A percentile compares a stretch with the other conserved stretches of the same genome.
phyloP scores from a whole-genome alignment of 2,888 invertebrate species.

The Nemurella pictetii region DNA sequence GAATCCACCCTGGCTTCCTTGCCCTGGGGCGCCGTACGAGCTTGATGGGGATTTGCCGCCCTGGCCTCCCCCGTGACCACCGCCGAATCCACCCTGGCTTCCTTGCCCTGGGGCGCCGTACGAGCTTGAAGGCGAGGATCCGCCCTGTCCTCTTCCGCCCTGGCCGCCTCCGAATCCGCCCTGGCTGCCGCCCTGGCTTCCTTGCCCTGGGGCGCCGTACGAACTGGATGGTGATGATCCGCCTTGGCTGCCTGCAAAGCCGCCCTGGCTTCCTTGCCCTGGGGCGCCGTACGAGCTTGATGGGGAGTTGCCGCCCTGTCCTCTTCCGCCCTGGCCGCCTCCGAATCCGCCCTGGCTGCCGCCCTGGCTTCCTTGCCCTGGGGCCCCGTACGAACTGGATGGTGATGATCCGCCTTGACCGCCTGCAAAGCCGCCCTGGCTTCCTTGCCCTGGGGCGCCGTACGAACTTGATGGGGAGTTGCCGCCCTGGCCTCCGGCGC shows the following conservation, averaged over 20 bases:
- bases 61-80: not conserved
- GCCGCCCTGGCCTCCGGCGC: constrained; percentile 18
- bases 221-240: too few species aligned
- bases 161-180: constrained; percentile 16
- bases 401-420: constrained; percentile 26
- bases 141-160: constrained; percentile 16
- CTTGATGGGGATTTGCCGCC: constrained; percentile 12
- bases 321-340: not conserved
- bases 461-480: constrained; percentile 35
- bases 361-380: not conserved
- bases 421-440: constrained; percentile 23
- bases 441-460: constrained; percentile 35
- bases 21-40: constrained; percentile 30
- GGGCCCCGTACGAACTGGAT: constrained; percentile 32
- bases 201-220: not conserved
- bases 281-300: constrained; percentile 37
- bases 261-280: not conserved
- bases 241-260: not conserved
- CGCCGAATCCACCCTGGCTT: not conserved
- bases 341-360: not conserved
- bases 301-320: constrained; percentile 23
- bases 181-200: not conserved
- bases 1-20: constrained; percentile 12
- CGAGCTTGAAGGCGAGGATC: constrained; percentile 15
- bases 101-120: constrained; percentile 31